These are phyloP conservation scores for Cyrtorhinus lividipennis DNA, from an alignment of 1,140 invertebrate genomes.

Conservation along the genomic window DNA sequence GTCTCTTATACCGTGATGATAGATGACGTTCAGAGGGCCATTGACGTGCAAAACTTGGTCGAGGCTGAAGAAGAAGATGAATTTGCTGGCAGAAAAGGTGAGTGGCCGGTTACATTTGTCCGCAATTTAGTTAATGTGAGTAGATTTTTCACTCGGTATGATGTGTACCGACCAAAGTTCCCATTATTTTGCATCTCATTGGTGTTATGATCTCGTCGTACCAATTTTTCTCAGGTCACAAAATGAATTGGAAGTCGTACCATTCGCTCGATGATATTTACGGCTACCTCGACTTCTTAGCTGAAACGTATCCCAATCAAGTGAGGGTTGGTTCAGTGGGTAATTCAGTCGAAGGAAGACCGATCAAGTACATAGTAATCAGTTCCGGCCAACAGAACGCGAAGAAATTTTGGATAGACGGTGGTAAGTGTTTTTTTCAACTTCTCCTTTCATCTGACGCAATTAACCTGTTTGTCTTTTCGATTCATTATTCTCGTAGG, in stretches of 20 bases:
- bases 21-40: conserved; percentile 55
- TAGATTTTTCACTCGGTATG: no score
- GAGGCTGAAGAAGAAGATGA: conserved; percentile 41
- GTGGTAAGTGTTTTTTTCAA: conserved; percentile 32
- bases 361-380: conserved; percentile 51
- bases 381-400: conserved; percentile 34
- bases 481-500: no score
- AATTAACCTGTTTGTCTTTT: no score
- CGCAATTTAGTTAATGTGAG: no score
- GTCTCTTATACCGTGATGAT: conserved; percentile 47
- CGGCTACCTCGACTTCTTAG: conserved; percentile 42
- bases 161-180: no score
- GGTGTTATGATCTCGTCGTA: no score
- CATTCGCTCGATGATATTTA: conserved; percentile 43
- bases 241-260: conserved; percentile 68
- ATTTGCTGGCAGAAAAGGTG: conserved; percentile 56
- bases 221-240: conserved; percentile 45
- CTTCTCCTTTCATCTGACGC: no score
- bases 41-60: conserved; percentile 59
- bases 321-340: conserved; percentile 57
- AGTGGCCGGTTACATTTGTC: no score
- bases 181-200: no score
- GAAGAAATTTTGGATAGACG: conserved; percentile 42
- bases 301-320: conserved; percentile 50
- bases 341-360: conserved; percentile 53